phyloP scores from a whole-genome alignment of 2,797 vertebrate species.

The Semaprochilodus insignis region DNA sequence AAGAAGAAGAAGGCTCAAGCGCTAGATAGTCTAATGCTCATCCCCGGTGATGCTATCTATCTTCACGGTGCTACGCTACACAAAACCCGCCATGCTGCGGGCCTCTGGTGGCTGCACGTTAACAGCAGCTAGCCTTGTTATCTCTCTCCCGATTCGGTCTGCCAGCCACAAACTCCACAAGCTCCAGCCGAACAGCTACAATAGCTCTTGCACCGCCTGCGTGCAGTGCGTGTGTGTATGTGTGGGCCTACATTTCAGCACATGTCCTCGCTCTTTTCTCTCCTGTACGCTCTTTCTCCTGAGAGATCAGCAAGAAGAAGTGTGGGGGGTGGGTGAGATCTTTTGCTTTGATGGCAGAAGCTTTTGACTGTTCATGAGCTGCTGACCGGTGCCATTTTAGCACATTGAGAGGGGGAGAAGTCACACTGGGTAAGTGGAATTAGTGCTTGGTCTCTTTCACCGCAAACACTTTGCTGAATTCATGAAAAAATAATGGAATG shows the following conservation, averaged over 20 bases:
- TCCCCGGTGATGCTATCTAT: slow-evolving; percentile 56
- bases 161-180: slow-evolving; percentile 35
- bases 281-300: slow-evolving; percentile 62
- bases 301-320: slow-evolving; percentile 44
- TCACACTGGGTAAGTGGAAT: slow-evolving; percentile 41
- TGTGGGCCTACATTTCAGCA: slow-evolving; percentile 39
- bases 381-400: slow-evolving; percentile 55
- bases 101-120: slow-evolving; percentile 53
- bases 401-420: slow-evolving; percentile 38
- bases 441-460: not conserved
- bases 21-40: slow-evolving; percentile 39
- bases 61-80: slow-evolving; percentile 47
- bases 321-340: slow-evolving; percentile 22
- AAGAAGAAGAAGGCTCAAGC: slow-evolving; percentile 25
- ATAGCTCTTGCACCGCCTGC: slow-evolving; percentile 67
- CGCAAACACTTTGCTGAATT: slow-evolving; percentile 13
- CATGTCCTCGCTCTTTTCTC: slow-evolving; percentile 29
- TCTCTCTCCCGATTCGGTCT: slow-evolving; percentile 49
- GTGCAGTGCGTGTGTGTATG: slow-evolving; percentile 57
- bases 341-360: slow-evolving; percentile 52
- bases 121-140: slow-evolving; percentile 58
- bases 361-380: slow-evolving; percentile 40
- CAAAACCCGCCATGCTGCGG: slow-evolving; percentile 32
- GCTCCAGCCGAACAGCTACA: slow-evolving; percentile 39
- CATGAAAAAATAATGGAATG: not conserved